phyloP scores from a whole-genome alignment of 1,140 invertebrate species.

The Aphidius ervi region DNA sequence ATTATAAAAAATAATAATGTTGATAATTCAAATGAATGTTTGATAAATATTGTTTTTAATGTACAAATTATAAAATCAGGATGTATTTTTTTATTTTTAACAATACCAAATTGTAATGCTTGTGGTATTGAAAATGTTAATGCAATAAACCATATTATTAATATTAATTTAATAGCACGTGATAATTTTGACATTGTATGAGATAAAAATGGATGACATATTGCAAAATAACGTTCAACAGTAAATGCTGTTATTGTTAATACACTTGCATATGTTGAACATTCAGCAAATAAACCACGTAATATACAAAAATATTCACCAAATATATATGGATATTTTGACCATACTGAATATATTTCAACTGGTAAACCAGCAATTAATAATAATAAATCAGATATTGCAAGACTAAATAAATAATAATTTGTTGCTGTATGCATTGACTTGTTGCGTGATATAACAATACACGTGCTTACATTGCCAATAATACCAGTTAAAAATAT shows the following conservation, averaged over 20 bases:
- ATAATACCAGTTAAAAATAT: slow-evolving; percentile 84
- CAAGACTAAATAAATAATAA: slow-evolving; percentile 90
- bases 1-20: slow-evolving; percentile 81
- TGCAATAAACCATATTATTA: slow-evolving; percentile 68
- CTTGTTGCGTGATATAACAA: slow-evolving; percentile 87
- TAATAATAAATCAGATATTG: slow-evolving; percentile 88
- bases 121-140: slow-evolving; percentile 74
- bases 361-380: slow-evolving; percentile 75
- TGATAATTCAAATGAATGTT: slow-evolving; percentile 79
- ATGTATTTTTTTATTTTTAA: slow-evolving; percentile 45
- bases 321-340: slow-evolving; percentile 82
- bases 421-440: slow-evolving; percentile 92
- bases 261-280: slow-evolving; percentile 89
- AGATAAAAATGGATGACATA: slow-evolving; percentile 86
- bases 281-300: slow-evolving; percentile 79
- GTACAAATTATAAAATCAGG: slow-evolving; percentile 55
- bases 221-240: slow-evolving; percentile 85
- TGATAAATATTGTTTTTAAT: slow-evolving; percentile 60
- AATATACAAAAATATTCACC: slow-evolving; percentile 82
- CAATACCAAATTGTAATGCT: slow-evolving; percentile 69
- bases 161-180: slow-evolving; percentile 65
- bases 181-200: slow-evolving; percentile 80
- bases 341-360: slow-evolving; percentile 86
- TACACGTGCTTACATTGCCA: slow-evolving; percentile 88
- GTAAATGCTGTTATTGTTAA: slow-evolving; percentile 92